Evolutionary conservation across 2,113 vertebrate species (phyloP).

Genomic region (Rhodinocichla rosea): DNA sequence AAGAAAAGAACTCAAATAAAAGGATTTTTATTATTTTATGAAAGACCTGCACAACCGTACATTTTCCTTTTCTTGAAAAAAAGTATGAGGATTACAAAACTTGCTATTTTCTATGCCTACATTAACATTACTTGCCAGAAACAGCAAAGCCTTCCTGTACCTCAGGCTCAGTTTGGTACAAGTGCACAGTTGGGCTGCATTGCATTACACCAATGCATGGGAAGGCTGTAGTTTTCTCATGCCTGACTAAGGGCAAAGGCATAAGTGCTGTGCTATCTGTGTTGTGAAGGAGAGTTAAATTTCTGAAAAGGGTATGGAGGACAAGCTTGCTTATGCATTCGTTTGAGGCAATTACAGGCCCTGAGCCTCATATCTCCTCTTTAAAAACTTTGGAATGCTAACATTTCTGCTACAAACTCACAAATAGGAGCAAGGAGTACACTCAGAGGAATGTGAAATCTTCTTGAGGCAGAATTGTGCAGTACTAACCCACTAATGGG

Average conservation of each 20-base stretch:
- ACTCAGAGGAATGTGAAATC: background rate
- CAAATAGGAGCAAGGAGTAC: background rate
- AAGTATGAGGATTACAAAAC: background rate
- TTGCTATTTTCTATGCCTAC: background rate
- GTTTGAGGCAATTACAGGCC: background rate
- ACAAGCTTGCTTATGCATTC: background rate
- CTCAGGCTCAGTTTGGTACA: background rate
- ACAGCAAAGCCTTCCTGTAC: background rate
- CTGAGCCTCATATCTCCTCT: background rate
- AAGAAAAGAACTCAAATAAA: background rate
- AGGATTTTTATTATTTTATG: background rate
- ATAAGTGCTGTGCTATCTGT: background rate
- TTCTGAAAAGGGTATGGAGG: background rate
- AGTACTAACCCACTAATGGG: background rate
- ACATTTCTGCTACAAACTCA: background rate
- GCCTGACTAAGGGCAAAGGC: background rate
- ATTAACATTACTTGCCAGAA: background rate
- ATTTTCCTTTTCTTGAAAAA: background rate
- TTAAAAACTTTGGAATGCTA: background rate
- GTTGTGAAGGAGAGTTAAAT: background rate
- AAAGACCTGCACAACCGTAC: background rate
- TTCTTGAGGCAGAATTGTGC: background rate
- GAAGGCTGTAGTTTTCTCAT: background rate
- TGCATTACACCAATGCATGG: rapidly evolving
- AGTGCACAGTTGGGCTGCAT: background rate